phyloP scores from a whole-genome alignment of 2,797 vertebrate genomes.

The Dromococcyx pavoninus region DNA sequence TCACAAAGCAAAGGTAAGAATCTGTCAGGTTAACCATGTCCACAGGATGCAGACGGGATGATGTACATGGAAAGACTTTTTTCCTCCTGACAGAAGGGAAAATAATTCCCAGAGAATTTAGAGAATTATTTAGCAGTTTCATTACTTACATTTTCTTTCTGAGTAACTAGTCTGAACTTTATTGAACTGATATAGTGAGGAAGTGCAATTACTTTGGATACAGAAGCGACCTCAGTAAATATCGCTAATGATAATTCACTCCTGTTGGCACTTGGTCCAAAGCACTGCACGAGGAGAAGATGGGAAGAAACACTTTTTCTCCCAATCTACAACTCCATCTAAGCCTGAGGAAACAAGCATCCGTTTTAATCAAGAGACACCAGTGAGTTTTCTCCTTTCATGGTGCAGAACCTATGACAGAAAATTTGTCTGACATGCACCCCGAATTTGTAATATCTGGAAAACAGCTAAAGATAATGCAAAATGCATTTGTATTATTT shows the following conservation, averaged over 20 bases:
- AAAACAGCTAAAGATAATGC: background rate
- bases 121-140: background rate
- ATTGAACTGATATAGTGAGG: background rate
- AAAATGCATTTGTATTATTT: background rate
- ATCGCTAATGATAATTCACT: background rate
- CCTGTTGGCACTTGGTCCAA: background rate
- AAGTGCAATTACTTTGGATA: background rate
- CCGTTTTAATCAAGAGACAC: background rate
- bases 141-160: background rate
- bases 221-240: background rate
- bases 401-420: background rate
- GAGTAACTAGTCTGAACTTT: background rate
- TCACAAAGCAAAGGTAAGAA: constrained; percentile 18
- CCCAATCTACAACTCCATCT: background rate
- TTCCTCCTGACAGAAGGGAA: background rate
- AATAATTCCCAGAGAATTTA: background rate
- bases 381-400: background rate
- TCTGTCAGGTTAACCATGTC: background rate
- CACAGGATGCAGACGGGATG: background rate
- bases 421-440: background rate
- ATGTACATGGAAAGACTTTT: background rate
- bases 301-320: background rate
- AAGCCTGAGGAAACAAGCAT: background rate
- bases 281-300: background rate
- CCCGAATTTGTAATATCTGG: background rate